phyloP scores from a whole-genome alignment of 2,888 invertebrate genomes.

The Bombylius discolor region DNA sequence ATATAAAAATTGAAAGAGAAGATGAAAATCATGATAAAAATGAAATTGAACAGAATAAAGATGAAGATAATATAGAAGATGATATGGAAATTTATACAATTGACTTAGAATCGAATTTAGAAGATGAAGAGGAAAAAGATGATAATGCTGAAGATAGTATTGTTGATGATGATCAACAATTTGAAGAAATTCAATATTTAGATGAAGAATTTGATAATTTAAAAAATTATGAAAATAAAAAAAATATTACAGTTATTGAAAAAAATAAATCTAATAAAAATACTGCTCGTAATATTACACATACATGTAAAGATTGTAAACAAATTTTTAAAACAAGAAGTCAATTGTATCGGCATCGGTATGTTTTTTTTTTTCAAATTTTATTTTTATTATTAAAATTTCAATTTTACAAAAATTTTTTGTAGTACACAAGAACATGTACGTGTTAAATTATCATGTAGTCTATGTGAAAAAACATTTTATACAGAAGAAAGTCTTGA shows the following conservation, averaged over 20 bases:
- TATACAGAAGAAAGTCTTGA: conserved; percentile 16
- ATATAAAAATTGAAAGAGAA: too few relatives aligned
- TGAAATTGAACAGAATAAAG: too few relatives aligned
- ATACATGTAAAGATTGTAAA: neutral
- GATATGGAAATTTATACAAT: too few relatives aligned
- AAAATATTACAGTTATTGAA: neutral
- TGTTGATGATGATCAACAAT: conserved; percentile 1
- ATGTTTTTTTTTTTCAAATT: neutral
- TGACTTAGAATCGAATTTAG: too few relatives aligned
- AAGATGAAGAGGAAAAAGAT: too few relatives aligned
- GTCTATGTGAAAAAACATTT: conserved; percentile 15
- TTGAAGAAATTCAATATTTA: conserved; percentile 10
- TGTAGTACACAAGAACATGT: conserved; percentile 15
- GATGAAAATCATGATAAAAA: too few relatives aligned
- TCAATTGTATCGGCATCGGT: conserved; percentile 10
- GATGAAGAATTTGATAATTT: conserved; percentile 2
- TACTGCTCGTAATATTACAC: neutral
- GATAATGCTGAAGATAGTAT: neutral
- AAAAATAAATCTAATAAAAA: neutral
- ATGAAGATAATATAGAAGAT: too few relatives aligned
- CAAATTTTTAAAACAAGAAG: neutral
- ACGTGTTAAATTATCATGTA: conserved; percentile 14
- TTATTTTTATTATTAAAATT: neutral
- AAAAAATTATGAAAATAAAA: neutral
- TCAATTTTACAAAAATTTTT: neutral